Evolutionary conservation across 2,113 vertebrate species (phyloP), one percentile per base, ranked within the genome.

Genomic region (Peromyscus leucopus): DNA sequence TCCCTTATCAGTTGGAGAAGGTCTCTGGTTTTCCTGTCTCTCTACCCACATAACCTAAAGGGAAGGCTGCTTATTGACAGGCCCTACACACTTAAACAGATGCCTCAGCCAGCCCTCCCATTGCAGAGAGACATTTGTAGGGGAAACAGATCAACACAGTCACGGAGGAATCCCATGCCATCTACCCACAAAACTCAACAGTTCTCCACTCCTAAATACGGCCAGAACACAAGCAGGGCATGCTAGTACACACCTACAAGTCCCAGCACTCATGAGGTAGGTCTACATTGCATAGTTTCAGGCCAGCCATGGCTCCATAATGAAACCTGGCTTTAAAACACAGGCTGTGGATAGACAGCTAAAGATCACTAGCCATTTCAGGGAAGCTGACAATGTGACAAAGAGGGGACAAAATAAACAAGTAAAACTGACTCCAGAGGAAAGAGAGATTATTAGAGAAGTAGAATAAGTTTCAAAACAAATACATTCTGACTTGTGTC

Each of bases 21-120:
- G 90, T 96, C 92, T 87, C 76, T 93, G 80, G 63, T 67, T 72
- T 96, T 97, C 91, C 96, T 97, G 82, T 94, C 61, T 97, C 82
- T 95, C 90, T 31, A 91, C 94, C 92, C 96, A 97, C 94, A 94
- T 61, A 96, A 92, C 65, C 42, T 92, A 96, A 96, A 96, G n/a
- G 65, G 89, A 97, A 96, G 36, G 55, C 65, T 93, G 88, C 46
- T 46, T 94, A 42, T 89, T 96, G 88, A 93, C 75, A 92, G 67
- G 80, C 33, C 51, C 57, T 76, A 85, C 93, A 57, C 55, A 93
- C 74, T 96, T 91, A 86, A 87, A 75, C 78, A 93, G 91, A 96
- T 93, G 72, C 84, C 88, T 76, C 79, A 96, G 69, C 65, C 88
- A 95, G 39, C 24, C 42, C 19, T 96, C 71, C 46, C 36, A 88